Conservation (phyloP, 2,113 vertebrate genomes). For the Apus apus region DNA sequence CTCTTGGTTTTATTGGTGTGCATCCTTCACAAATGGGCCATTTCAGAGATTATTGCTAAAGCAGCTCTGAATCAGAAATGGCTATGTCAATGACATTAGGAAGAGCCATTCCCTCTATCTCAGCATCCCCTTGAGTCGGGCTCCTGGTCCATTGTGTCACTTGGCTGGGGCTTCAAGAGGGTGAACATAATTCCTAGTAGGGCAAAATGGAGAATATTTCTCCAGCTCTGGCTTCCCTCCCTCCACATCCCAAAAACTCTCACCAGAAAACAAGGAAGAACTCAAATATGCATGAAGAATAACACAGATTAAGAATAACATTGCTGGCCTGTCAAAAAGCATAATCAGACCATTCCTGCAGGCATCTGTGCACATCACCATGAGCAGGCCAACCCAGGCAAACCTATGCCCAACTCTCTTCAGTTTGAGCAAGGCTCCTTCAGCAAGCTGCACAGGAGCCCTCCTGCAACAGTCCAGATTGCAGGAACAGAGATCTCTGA, state of each 20-base stretch:
- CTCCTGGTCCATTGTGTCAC: not conserved
- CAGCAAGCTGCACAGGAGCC: not conserved
- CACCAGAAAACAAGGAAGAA: not conserved
- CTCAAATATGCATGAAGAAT: not conserved
- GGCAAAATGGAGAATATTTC: not conserved
- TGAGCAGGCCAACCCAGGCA: accelerated
- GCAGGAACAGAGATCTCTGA: not conserved
- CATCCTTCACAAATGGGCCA: not conserved
- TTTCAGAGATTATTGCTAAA: not conserved
- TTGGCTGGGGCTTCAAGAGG: accelerated
- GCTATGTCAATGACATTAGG: not conserved
- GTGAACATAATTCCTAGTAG: not conserved
- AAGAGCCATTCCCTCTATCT: not conserved
- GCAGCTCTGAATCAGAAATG: not conserved
- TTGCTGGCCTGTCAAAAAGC: not conserved
- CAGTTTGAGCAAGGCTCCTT: not conserved
- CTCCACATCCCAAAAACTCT: not conserved
- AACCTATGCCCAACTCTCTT: not conserved
- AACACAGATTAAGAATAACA: not conserved
- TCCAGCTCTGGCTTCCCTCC: not conserved
- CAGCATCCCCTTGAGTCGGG: not conserved
- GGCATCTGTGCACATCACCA: not conserved
- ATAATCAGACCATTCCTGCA: not conserved
- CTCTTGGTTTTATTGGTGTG: not conserved
- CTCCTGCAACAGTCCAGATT: not conserved